Conservation (phyloP, 2,113 vertebrate genomes). For the Pitta sordida region DNA sequence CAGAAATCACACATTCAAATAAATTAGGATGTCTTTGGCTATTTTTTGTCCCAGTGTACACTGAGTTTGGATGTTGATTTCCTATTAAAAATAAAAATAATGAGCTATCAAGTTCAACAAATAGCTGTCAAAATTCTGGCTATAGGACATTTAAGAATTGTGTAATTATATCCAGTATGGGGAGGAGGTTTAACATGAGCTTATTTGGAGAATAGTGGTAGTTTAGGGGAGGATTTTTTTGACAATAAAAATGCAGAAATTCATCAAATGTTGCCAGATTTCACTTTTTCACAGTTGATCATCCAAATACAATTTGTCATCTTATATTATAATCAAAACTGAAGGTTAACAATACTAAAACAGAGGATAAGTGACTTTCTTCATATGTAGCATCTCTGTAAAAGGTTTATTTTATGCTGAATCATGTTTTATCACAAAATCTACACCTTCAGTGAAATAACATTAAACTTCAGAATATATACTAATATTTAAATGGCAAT, state of each 20-base stretch:
- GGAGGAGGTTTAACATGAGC: background rate
- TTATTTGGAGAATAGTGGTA: background rate
- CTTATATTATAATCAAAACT: background rate
- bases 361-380: background rate
- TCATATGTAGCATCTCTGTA: background rate
- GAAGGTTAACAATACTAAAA: background rate
- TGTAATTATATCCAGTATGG: background rate
- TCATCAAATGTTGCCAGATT: background rate
- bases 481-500: slow-evolving; percentile 13
- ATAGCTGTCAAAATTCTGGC: background rate
- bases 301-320: background rate
- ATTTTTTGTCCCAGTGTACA: background rate
- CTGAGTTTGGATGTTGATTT: background rate
- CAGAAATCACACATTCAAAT: background rate
- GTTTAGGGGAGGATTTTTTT: background rate
- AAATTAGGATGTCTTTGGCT: background rate
- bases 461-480: background rate
- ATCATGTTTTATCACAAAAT: slow-evolving; percentile 1
- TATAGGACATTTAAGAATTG: background rate
- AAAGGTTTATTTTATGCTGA: background rate
- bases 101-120: background rate
- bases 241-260: background rate
- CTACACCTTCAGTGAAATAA: background rate
- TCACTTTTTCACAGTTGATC: background rate
- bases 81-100: background rate